Evolutionary conservation across 2,888 invertebrate genomes (phyloP), one percentile per base, ranked within the genome.

Genomic region (Xanthorhoe designata): DNA sequence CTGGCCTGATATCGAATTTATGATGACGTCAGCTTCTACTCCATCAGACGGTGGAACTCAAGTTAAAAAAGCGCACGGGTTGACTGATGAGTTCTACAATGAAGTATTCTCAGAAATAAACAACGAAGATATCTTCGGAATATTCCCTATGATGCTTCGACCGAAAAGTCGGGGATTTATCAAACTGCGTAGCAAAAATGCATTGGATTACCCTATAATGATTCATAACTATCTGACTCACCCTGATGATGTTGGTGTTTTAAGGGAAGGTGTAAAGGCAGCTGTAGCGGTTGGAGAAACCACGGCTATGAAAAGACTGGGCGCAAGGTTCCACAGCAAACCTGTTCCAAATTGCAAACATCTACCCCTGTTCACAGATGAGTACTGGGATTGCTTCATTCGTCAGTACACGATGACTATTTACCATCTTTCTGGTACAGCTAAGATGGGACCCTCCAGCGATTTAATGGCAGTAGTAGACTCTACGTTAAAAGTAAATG

Each of bases 1-100:
- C 83, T 98, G 97, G 97, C 98, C 98, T 0, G 98, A 98, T 80
- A 97, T 98, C 70, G 97, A 98, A 82, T 97, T 98, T 79, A 98
- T 98, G 97, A 91, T 98, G 88, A 96, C 97, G 0, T 96, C 97
- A 29, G 95, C 96, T 0, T 96, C 97, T 0, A 96, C 97, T 0
- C 96, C 95, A 56, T 97, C 97, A 0, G 98, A 98, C 79, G 97
- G 97, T n/a, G 97, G 98, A 0, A 95, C 95, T 0, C 96, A 96
- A 83, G 96, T 96, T 0, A 97, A 96, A 80, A 95, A 92, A 49
- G 98, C 98, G 0, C 98, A 98, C 78, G 96, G 98, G 0, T 88
- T 98, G 1, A 95, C 96, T 0, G 96, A 98, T 76, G 96, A 96
- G 29, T 97, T 97, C 83, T 97, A 97, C 84, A 94, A 97, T 66